Conservation (phyloP, 2,888 invertebrate genomes). For the Trissolcus japonicus region DNA sequence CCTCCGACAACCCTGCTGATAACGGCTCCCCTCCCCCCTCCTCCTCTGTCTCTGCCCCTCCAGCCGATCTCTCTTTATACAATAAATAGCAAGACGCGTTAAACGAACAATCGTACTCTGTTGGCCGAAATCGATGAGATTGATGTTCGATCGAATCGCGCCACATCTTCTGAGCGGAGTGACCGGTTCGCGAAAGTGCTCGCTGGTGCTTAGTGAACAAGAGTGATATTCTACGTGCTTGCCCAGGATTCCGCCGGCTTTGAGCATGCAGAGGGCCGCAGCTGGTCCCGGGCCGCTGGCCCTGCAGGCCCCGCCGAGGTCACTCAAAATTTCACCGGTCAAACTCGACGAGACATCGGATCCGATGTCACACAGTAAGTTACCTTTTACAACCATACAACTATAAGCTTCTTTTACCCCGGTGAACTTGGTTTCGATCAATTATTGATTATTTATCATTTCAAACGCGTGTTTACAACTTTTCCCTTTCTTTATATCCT, state of each 20-base stretch:
- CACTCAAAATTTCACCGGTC: slow-evolving; percentile 74
- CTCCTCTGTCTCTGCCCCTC: neutral
- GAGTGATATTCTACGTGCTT: slow-evolving; percentile 24
- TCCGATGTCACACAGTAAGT: slow-evolving; percentile 73
- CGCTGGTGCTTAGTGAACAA: slow-evolving; percentile 31
- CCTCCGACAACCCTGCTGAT: slow-evolving; percentile 4
- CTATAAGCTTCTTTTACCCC: no score
- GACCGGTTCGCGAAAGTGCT: slow-evolving; percentile 14
- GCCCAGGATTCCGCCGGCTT: slow-evolving; percentile 2
- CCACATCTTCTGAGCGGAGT: neutral
- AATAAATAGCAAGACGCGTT: neutral
- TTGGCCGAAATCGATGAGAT: slow-evolving; percentile 1
- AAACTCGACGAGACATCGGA: slow-evolving; percentile 73
- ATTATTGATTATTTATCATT: no score
- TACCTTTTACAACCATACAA: no score
- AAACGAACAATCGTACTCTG: neutral
- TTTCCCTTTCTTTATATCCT: no score
- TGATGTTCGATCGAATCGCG: neutral
- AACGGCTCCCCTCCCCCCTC: slow-evolving; percentile 2
- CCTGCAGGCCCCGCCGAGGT: slow-evolving; percentile 74
- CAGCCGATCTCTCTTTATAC: neutral
- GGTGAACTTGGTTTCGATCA: no score
- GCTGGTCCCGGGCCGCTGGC: slow-evolving; percentile 72
- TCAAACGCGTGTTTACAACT: no score
- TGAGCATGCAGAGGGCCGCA: slow-evolving; percentile 68